Evolutionary conservation across 35 echinoderm and acorn worm genomes (phyloP), one percentile per base, ranked within the genome.

Genomic region (Acanthaster planci): DNA sequence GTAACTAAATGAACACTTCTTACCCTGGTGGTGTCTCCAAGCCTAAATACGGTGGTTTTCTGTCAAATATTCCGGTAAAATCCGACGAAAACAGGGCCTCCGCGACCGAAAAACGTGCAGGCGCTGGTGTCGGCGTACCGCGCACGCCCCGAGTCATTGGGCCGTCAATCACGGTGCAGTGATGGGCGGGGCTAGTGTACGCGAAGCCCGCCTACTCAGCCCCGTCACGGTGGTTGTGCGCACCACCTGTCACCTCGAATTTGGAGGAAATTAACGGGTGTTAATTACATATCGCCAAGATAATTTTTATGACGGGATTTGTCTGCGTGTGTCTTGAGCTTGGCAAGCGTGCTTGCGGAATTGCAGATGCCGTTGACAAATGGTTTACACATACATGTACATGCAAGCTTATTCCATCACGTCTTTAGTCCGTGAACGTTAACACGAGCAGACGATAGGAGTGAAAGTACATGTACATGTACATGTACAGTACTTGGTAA

Each of bases 21-120:
- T 81, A 81, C 79, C 79, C 27, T 81, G 79, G 51, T 81, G 79
- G 40, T 44, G 79, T 81, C 79, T 52, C 30, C 51, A 52, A 52
- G 38, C 27, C 42, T 18, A 81, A 81, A 81, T 81, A 12, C 27
- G 79, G 79, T 21, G 44, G 51, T 52, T 52, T 15, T 52, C 39
- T 21, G 44, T 30, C 38, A 51, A 52, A 81, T 81, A 19, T 51
- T 31, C 79, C 40, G 51, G 30, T 51, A 52, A 81, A 51, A 81
- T 81, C 79, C 79, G 27, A 79, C 7, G 34, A 42, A 17, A 79
- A 79, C 12, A 39, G 16, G 37, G 8, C 17, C 9, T 39, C 37
- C 37, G 23, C 8, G 14, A 38, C n/a, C 77, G 29, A 53, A 52
- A 17, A 47, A 32, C 79, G 44, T 52, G 40, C 31, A 21, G 6